Percentiles rank a stretch among this genome's conserved stretches.
Conservation (phyloP, 2,797 vertebrate species). For the Sebastiscus albofasciatus region DNA sequence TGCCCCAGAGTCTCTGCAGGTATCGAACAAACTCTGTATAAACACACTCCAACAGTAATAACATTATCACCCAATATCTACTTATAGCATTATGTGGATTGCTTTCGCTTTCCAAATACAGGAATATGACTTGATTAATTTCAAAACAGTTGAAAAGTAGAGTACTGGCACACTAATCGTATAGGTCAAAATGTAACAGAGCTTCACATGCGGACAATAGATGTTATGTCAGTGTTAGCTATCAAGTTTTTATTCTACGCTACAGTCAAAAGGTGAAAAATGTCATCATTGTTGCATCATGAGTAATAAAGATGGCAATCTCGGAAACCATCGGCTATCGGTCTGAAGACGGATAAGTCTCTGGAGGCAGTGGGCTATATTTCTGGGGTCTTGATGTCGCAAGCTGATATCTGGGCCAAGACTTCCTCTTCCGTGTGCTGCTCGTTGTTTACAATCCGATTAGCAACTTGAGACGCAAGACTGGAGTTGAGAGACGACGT, state of each 20-base stretch:
- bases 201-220: background rate
- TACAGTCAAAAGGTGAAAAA: background rate
- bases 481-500: no score
- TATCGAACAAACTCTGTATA: slow-evolving; percentile 63
- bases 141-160: background rate
- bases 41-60: background rate
- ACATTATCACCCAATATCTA: background rate
- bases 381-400: no score
- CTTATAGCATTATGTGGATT: background rate
- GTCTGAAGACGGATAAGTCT: no score
- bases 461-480: no score
- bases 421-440: no score
- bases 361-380: no score
- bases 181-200: background rate
- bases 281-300: background rate
- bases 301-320: background rate
- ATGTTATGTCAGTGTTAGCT: background rate
- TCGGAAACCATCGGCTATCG: background rate
- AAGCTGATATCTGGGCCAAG: no score
- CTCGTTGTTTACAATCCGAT: no score
- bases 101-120: background rate
- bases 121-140: background rate
- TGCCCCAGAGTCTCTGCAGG: slow-evolving; percentile 97
- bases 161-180: background rate
- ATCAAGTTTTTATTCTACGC: background rate